Evolutionary conservation across 2,888 invertebrate species (phyloP).

Genomic region (Protodeltote pygarga): DNA sequence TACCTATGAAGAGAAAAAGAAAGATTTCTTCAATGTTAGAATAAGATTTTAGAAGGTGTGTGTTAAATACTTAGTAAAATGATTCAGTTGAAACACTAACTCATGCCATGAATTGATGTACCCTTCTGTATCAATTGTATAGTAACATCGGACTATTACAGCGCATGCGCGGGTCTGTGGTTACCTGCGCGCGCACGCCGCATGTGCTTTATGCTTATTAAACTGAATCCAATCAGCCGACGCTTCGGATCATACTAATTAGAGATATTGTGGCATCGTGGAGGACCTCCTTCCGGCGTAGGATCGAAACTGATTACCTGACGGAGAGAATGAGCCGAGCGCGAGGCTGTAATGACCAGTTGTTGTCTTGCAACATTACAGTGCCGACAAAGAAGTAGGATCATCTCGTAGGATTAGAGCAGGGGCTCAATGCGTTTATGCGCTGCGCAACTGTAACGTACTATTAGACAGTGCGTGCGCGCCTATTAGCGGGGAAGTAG

Average conservation of each 20-base stretch:
- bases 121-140: slow-evolving; percentile 19
- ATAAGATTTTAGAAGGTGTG: no score
- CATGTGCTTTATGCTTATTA: slow-evolving; percentile 79
- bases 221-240: slow-evolving; percentile 77
- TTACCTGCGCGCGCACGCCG: slow-evolving; percentile 41
- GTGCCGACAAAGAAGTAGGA: slow-evolving; percentile 7
- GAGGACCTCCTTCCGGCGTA: slow-evolving; percentile 33
- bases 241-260: slow-evolving; percentile 50
- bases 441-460: no score
- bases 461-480: no score
- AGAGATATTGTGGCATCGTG: slow-evolving; percentile 36
- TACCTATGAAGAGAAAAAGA: no score
- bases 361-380: slow-evolving; percentile 13
- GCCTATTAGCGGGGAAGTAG: no score
- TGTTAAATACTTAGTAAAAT: no score
- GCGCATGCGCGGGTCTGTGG: slow-evolving; percentile 37
- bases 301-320: slow-evolving; percentile 19
- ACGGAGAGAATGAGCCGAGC: neutral
- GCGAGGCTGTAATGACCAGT: slow-evolving; percentile 13
- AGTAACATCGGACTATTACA: slow-evolving; percentile 14
- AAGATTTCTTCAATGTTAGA: no score
- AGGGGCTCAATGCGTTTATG: no score
- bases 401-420: slow-evolving; percentile 4
- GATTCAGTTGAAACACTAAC: no score
- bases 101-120: no score